These are phyloP conservation scores for Mungos mungo DNA, from an alignment of 2,113 vertebrate species.

Conservation along the genomic window DNA sequence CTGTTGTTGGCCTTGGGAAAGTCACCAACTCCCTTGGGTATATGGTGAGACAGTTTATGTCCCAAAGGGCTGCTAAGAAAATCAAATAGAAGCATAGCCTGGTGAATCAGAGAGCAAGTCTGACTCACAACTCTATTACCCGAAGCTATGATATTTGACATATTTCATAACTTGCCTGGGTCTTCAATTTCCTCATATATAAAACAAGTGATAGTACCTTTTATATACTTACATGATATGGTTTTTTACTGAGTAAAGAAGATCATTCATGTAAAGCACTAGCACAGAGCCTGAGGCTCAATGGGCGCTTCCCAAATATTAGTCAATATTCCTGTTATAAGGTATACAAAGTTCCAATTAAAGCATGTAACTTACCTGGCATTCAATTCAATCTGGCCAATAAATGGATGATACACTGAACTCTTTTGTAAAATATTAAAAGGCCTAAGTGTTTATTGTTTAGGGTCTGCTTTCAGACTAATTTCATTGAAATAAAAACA, in stretches of 20 bases:
- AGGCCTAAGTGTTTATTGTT: neutral
- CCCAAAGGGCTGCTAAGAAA: neutral
- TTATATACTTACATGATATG: neutral
- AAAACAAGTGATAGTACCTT: neutral
- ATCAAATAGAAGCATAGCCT: neutral
- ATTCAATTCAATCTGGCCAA: neutral
- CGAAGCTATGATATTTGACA: neutral
- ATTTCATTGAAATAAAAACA: neutral
- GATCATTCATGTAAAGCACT: neutral
- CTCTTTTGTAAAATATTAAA: slow-evolving; percentile 9
- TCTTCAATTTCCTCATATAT: neutral
- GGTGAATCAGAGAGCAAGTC: neutral
- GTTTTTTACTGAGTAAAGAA: neutral
- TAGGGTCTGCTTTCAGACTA: neutral
- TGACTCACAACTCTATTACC: neutral
- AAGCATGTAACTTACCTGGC: neutral
- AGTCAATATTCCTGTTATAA: neutral
- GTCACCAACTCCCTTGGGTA: neutral
- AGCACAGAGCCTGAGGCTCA: neutral
- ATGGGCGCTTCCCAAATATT: neutral
- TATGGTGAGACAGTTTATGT: neutral
- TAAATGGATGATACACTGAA: neutral
- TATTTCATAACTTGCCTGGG: neutral
- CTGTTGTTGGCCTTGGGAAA: neutral
- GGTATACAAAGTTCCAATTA: neutral